These are phyloP conservation scores for Eudasyphora cyanicolor DNA, from an alignment of 2,888 invertebrate species.

Conservation along the genomic window DNA sequence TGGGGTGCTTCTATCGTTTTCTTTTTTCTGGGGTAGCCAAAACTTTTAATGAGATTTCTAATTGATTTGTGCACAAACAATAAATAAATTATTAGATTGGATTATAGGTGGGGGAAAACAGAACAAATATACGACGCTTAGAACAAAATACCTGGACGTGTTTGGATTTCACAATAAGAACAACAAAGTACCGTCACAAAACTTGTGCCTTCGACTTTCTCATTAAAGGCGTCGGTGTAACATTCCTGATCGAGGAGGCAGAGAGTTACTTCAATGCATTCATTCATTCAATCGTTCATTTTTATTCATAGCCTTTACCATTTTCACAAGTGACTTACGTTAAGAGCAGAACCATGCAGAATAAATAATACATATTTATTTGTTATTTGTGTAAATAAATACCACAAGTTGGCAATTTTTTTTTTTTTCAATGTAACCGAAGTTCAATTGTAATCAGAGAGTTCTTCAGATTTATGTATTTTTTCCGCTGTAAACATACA, in stretches of 20 bases:
- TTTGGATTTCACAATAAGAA: neutral
- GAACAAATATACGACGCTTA: neutral
- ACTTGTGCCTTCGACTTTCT: too few species aligned
- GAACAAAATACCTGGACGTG: conserved; percentile 1
- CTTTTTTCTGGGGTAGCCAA: too few species aligned
- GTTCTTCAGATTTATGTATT: neutral
- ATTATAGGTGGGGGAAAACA: neutral
- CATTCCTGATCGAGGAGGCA: too few species aligned
- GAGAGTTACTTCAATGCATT: neutral
- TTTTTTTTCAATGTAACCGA: neutral
- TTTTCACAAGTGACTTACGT: neutral
- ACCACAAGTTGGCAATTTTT: too few species aligned
- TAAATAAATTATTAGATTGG: conserved; percentile 25
- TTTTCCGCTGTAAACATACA: too few species aligned
- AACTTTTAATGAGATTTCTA: conserved; percentile 29
- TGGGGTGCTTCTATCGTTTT: too few species aligned
- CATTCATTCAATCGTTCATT: neutral
- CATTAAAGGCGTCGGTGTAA: neutral
- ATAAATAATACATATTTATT: neutral
- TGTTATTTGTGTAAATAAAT: too few species aligned
- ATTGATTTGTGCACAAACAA: conserved; percentile 21
- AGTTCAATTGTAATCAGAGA: neutral
- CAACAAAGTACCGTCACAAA: neutral
- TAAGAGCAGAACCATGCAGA: neutral
- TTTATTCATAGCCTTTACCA: neutral